Evolutionary conservation across 23 tunicate genomes (phyloP).

Genomic region (Diplosoma virens): DNA sequence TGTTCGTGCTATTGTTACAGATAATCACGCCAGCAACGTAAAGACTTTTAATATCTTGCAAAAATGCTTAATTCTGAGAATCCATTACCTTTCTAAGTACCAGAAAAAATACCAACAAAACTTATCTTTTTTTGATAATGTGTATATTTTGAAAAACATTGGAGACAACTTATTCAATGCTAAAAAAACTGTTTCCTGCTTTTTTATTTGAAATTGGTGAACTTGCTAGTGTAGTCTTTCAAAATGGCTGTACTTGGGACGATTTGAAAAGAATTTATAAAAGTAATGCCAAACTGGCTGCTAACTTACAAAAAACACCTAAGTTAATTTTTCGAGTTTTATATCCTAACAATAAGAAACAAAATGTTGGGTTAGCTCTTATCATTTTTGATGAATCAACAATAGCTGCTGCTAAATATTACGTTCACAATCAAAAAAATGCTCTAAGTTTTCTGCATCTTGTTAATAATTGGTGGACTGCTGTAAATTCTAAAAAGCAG

Average conservation of each 20-base stretch:
- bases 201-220: neutral
- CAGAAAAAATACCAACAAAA: neutral
- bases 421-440: neutral
- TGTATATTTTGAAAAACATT: neutral
- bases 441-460: neutral
- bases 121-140: neutral
- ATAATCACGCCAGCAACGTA: neutral
- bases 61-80: neutral
- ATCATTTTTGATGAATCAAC: neutral
- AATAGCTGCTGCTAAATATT: neutral
- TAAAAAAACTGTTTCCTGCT: neutral
- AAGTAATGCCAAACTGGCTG: neutral
- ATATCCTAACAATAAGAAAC: neutral
- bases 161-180: neutral
- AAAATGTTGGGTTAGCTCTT: neutral
- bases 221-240: neutral
- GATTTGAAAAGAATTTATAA: neutral
- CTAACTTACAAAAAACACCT: neutral
- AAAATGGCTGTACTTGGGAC: neutral
- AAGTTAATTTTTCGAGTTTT: neutral
- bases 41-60: neutral
- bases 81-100: neutral
- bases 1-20: conserved; percentile 9
- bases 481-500: neutral
- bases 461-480: neutral